phyloP scores from a whole-genome alignment of 1,140 invertebrate genomes.

The Tetramorium parvispinum region DNA sequence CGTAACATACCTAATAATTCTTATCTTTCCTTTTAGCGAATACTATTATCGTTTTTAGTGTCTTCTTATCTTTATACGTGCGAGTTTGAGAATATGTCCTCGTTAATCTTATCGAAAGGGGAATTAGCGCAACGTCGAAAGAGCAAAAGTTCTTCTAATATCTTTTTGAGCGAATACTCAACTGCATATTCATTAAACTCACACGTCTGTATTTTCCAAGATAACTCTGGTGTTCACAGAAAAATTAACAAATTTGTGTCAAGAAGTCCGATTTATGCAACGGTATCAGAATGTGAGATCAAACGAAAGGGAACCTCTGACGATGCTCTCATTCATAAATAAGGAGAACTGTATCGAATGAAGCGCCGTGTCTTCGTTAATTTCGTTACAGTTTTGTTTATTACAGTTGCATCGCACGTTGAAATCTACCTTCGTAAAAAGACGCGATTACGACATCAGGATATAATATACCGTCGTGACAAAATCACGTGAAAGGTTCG shows the following conservation, averaged over 20 bases:
- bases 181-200: conserved; percentile 7
- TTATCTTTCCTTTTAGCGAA: not conserved
- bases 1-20: not conserved
- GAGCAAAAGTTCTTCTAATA: conserved; percentile 1
- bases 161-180: not conserved
- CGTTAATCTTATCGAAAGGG: conserved; percentile 43
- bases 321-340: not conserved
- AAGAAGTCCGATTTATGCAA: not conserved
- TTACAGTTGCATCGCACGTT: not conserved
- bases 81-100: conserved; percentile 1
- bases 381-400: conserved; percentile 8
- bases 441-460: not conserved
- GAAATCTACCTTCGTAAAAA: not conserved
- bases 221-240: not conserved
- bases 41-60: not conserved
- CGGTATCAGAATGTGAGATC: not conserved
- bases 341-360: not conserved
- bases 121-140: not conserved
- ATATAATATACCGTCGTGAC: not conserved
- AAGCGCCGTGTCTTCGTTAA: conserved; percentile 2
- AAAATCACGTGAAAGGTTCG: not conserved
- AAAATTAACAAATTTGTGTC: not conserved
- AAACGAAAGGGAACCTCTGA: not conserved
- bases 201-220: not conserved
- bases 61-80: conserved; percentile 7